Base-by-base conservation (phyloP, 2,888 invertebrate species). In the Callinectes sapidus region DNA sequence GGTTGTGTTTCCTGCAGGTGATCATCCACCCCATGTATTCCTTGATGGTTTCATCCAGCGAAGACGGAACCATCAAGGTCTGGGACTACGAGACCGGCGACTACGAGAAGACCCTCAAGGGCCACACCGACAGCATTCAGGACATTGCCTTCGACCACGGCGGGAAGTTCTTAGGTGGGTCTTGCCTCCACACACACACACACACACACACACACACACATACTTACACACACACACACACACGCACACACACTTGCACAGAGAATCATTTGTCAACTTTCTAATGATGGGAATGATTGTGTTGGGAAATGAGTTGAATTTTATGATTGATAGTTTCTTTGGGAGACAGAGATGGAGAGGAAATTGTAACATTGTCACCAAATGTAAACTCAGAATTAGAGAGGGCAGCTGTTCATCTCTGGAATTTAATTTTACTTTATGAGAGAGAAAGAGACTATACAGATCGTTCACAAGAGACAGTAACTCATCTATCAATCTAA, bases 81-180 rank as follows among this genome's bases (percentile, higher is more conserved):
- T 99, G 99, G 99, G 99, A 99, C 96, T 99, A 98, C 96, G 99
- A 99, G 96, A 98, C 98, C 95, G 99, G 99, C 95, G 99, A 99
- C 96, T 99, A 98, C 96, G 99, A 99, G 96, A 97, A 98, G 96
- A 99, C 99, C 95, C 97, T 99, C 94, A 99, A 99, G 96, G 99
- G 99, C 91, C 99, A 99, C 96, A 99, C 99, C 95, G 99, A 99
- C 96, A 98, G 99, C 95, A 99, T 99, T 95, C 99, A 99, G 96
- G 99, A 99, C 96, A 97, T 99, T 95, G 98, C 98, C 93, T 99
- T 99, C 96, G 99, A 99, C 96, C 97, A 98, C 95, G 97, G 98
- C 95, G 99, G 99, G 95, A 99, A 99, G 96, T 96, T 98, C 95
- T 97, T 99, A 95, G 98, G 98, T 98, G 32, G 28, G 71, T 71